phyloP scores from a whole-genome alignment of 2,797 vertebrate species.

The Epinephelus malabaricus region DNA sequence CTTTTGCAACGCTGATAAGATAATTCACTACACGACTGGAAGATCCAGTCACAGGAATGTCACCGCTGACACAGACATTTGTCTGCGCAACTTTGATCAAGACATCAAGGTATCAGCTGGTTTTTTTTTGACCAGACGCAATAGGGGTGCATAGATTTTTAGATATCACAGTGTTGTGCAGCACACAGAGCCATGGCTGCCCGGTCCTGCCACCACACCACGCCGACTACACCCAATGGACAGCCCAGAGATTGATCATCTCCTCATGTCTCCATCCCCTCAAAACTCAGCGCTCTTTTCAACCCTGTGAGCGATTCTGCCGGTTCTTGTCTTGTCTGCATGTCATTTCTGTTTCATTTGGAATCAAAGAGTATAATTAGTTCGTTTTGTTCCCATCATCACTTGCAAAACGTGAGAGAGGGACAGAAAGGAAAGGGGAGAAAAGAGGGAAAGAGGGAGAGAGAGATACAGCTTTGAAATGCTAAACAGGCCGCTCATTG shows the following conservation, averaged over 20 bases:
- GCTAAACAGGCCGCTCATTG: conserved; percentile 86
- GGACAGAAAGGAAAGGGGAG: conserved; percentile 35
- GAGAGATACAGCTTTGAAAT: conserved; percentile 82
- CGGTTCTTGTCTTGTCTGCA: conserved; percentile 18
- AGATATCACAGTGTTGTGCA: conserved; percentile 25
- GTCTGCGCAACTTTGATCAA: conserved; percentile 7
- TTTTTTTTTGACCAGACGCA: conserved; percentile 22
- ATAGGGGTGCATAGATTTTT: conserved; percentile 23
- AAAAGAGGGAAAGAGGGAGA: conserved; percentile 6
- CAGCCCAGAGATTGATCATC: conserved; percentile 13
- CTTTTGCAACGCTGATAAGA: conserved; percentile 35
- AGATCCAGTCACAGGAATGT: conserved; percentile 58
- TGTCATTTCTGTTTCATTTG: conserved; percentile 43
- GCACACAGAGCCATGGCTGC: not conserved
- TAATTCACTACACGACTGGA: conserved; percentile 49
- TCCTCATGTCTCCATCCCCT: not conserved
- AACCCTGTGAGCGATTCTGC: conserved; percentile 26
- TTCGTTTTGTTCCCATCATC: conserved; percentile 69
- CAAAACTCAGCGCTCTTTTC: conserved; percentile 10
- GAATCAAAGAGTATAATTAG: conserved; percentile 67
- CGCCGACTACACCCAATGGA: conserved; percentile 8
- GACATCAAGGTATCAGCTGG: conserved; percentile 21
- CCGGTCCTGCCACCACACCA: not conserved
- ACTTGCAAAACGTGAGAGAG: conserved; percentile 55
- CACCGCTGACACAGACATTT: conserved; percentile 33